These are phyloP conservation scores for Pachycephus smyrnensis DNA, from an alignment of 2,888 invertebrate species.

Conservation along the genomic window DNA sequence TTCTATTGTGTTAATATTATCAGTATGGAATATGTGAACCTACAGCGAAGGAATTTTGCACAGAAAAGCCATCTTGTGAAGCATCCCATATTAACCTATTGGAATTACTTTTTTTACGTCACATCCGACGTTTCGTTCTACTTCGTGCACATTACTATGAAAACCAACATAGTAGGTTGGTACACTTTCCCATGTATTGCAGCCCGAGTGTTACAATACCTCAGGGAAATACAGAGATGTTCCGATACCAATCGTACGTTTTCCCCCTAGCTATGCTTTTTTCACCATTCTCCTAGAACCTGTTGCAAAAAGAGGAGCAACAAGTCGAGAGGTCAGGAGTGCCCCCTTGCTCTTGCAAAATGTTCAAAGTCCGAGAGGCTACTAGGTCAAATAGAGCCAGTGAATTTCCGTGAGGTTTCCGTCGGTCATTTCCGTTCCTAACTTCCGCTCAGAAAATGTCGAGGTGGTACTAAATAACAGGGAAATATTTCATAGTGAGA, in stretches of 20 bases:
- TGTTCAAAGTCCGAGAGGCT: background rate
- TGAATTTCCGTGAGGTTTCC: background rate
- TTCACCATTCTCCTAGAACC: slow-evolving; percentile 26
- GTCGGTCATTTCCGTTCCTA: background rate
- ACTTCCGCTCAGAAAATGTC: background rate
- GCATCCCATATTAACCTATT: background rate
- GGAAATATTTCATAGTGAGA: background rate
- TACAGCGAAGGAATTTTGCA: background rate
- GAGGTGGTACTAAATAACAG: background rate
- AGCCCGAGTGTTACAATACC: background rate
- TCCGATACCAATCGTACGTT: background rate
- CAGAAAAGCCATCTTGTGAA: background rate
- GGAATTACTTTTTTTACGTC: background rate
- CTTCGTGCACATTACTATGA: background rate
- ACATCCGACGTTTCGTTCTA: background rate
- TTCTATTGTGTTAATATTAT: background rate
- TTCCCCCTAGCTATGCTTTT: background rate
- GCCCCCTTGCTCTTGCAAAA: background rate
- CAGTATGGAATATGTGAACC: background rate
- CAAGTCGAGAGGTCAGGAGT: slow-evolving; percentile 24
- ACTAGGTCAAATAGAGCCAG: background rate
- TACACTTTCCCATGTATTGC: background rate
- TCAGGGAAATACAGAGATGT: background rate
- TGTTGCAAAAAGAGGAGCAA: slow-evolving; percentile 36
- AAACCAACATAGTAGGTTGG: background rate